These are phyloP conservation scores for Aspidiotus destructor DNA, from an alignment of 2,888 invertebrate species.

Conservation along the genomic window DNA sequence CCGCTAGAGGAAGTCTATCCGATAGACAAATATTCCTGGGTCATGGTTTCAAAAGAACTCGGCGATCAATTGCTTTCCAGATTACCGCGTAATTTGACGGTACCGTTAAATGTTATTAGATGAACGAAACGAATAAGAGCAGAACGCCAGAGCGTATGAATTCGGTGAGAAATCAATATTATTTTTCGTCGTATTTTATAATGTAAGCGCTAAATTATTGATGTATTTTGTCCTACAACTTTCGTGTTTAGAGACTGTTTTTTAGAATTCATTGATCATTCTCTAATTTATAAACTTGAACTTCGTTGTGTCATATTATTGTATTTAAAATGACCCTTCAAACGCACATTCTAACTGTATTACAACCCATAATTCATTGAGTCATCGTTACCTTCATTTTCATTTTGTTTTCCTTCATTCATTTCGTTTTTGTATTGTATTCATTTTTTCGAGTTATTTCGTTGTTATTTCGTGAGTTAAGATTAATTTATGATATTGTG, in stretches of 20 bases:
- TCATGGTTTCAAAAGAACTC: slow-evolving; percentile 61
- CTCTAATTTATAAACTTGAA: no score
- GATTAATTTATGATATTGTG: not conserved
- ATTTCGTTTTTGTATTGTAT: not conserved
- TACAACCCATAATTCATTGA: no score
- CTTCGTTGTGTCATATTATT: no score
- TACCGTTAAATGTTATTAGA: slow-evolving; percentile 67
- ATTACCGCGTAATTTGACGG: slow-evolving; percentile 65
- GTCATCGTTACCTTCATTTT: no score
- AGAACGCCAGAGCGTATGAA: not conserved
- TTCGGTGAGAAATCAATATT: no score
- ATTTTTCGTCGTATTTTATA: not conserved
- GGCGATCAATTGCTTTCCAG: slow-evolving; percentile 58
- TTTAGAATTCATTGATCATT: no score
- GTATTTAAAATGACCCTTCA: no score
- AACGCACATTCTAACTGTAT: no score
- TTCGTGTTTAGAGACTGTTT: no score
- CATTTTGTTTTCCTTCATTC: not conserved
- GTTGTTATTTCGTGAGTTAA: no score
- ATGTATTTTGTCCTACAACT: no score
- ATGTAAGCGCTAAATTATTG: not conserved
- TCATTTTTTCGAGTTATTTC: no score
- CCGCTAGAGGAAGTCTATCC: slow-evolving; percentile 78
- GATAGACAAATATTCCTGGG: slow-evolving; percentile 83
- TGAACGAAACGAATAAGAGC: slow-evolving; percentile 1